These are phyloP conservation scores for Coreoperca whiteheadi DNA, from an alignment of 2,113 vertebrate genomes.

Conservation along the genomic window DNA sequence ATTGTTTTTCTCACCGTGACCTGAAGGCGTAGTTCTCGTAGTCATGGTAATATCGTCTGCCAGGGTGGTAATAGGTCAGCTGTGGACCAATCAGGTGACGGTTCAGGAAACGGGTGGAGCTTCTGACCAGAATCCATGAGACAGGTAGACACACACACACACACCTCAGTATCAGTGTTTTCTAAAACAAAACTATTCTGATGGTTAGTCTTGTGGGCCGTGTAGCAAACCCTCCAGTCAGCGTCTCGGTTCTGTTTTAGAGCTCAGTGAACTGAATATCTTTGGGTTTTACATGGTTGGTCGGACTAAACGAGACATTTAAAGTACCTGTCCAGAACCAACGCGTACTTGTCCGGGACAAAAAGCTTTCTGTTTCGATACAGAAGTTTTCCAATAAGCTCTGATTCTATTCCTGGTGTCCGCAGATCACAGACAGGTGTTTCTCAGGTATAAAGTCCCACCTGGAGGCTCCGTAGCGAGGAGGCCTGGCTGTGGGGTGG, in stretches of 20 bases:
- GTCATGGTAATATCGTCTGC: conserved; percentile 75
- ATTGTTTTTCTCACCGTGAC: conserved; percentile 58
- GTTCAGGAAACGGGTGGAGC: conserved; percentile 76
- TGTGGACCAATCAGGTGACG: conserved; percentile 80
- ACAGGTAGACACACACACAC: neutral
- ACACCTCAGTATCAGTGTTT: neutral
- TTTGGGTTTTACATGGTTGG: too few species aligned
- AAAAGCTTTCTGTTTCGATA: too few species aligned
- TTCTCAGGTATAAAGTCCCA: conserved; percentile 60
- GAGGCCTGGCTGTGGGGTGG: conserved; percentile 73
- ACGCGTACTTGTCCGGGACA: too few species aligned
- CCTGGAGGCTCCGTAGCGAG: conserved; percentile 87
- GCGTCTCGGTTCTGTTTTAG: too few species aligned
- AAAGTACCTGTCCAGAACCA: too few species aligned
- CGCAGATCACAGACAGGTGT: neutral
- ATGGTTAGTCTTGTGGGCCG: too few species aligned
- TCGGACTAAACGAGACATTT: too few species aligned
- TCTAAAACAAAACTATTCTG: too few species aligned
- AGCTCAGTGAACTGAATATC: too few species aligned
- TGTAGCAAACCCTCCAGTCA: too few species aligned
- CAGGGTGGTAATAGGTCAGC: conserved; percentile 75
- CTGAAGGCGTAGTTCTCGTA: conserved; percentile 75
- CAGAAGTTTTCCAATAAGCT: neutral
- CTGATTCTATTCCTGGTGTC: too few species aligned
- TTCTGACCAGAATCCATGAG: conserved; percentile 57